These are phyloP conservation scores for Virgularia gustaviana DNA, from an alignment of 92 coral and sea anemone genomes.

Conservation along the genomic window DNA sequence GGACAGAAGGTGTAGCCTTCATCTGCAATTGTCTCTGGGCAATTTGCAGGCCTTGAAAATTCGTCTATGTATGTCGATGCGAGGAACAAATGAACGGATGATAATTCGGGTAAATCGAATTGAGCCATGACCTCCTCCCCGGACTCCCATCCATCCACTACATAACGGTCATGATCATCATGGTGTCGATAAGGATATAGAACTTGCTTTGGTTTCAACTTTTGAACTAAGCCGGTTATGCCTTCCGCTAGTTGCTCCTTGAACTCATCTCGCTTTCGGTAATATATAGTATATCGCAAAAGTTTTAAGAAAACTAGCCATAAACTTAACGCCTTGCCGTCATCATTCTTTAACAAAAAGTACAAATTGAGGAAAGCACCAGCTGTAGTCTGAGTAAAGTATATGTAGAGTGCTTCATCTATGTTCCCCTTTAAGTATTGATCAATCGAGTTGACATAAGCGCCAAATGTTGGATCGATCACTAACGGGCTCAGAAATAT, in stretches of 20 bases:
- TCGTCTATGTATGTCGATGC: slow-evolving; percentile 44
- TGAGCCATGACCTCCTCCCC: neutral
- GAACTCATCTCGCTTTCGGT: neutral
- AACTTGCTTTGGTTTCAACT: slow-evolving; percentile 26
- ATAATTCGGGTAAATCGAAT: slow-evolving; percentile 9
- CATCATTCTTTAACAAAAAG: too few species aligned
- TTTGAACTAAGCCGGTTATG: neutral
- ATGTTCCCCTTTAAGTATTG: slow-evolving; percentile 36
- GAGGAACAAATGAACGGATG: slow-evolving; percentile 39
- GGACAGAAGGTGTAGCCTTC: slow-evolving; percentile 53
- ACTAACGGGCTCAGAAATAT: slow-evolving; percentile 39
- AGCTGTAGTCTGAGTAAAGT: slow-evolving; percentile 23
- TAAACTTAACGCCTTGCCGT: slow-evolving; percentile 36
- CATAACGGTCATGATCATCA: slow-evolving; percentile 24
- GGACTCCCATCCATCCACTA: slow-evolving; percentile 32
- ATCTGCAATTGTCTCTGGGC: slow-evolving; percentile 39
- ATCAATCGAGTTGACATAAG: slow-evolving; percentile 44
- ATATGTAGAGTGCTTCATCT: neutral
- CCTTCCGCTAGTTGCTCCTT: slow-evolving; percentile 13
- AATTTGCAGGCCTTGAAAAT: slow-evolving; percentile 31
- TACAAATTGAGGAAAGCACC: too few species aligned
- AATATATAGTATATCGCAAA: neutral
- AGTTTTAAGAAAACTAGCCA: slow-evolving; percentile 1
- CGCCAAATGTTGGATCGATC: slow-evolving; percentile 41
- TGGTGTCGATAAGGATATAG: slow-evolving; percentile 14